A percentile compares a stretch with the other conserved stretches of the same genome.
phyloP scores from a whole-genome alignment of 2,113 vertebrate species.

The Blennius ocellaris region DNA sequence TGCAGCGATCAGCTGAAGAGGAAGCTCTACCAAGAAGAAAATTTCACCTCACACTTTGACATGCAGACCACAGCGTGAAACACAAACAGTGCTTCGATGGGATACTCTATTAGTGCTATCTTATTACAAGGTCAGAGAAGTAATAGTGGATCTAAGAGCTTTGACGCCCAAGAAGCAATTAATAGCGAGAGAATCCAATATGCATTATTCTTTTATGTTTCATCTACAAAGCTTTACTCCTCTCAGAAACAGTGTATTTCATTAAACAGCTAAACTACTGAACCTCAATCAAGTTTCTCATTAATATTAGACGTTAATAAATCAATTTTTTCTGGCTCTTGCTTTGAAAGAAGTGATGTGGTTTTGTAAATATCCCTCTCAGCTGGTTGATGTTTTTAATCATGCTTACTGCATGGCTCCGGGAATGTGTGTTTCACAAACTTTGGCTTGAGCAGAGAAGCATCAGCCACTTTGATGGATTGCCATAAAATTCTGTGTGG shows the following conservation, averaged over 20 bases:
- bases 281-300: constrained; percentile 16
- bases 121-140: constrained; percentile 3
- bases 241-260: not conserved
- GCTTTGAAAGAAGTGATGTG: too few relatives aligned
- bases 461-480: not conserved
- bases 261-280: not conserved
- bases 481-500: not conserved
- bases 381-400: not conserved
- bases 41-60: constrained; percentile 27
- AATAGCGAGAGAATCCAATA: constrained; percentile 25
- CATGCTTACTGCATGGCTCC: not conserved
- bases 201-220: constrained; percentile 7
- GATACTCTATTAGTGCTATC: constrained; percentile 20
- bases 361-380: not conserved
- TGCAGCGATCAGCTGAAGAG: constrained; percentile 25
- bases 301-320: not conserved
- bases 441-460: not conserved
- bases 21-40: constrained; percentile 34
- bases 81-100: constrained; percentile 27
- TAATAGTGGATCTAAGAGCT: constrained; percentile 10
- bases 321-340: too few relatives aligned
- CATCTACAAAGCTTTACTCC: constrained; percentile 12
- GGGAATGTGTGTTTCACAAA: not conserved
- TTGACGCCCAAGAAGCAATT: constrained; percentile 15
- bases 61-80: constrained; percentile 17